These are phyloP conservation scores for Eulemur coronatus DNA, from an alignment of 2,797 vertebrate genomes.

Conservation along the genomic window DNA sequence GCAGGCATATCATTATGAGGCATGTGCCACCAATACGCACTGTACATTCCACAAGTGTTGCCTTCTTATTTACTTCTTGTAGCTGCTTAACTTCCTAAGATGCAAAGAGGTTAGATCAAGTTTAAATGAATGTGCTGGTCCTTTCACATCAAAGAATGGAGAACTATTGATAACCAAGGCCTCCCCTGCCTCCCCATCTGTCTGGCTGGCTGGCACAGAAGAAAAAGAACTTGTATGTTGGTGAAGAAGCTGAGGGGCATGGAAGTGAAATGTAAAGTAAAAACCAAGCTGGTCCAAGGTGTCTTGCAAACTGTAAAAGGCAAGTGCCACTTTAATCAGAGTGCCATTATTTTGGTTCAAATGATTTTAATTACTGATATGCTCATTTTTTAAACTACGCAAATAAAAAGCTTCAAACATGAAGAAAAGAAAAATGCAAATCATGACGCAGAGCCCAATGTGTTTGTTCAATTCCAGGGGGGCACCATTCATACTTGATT, in stretches of 20 bases:
- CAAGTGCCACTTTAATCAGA: slow-evolving; percentile 82
- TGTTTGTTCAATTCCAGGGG: not conserved
- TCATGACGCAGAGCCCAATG: not conserved
- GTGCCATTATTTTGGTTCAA: slow-evolving; percentile 87
- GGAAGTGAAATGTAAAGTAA: slow-evolving; percentile 83
- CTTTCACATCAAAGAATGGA: slow-evolving; percentile 85
- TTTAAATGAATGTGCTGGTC: slow-evolving; percentile 86
- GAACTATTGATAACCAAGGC: slow-evolving; percentile 82
- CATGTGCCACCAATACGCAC: slow-evolving; percentile 84
- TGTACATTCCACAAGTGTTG: slow-evolving; percentile 95
- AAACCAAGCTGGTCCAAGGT: slow-evolving; percentile 83
- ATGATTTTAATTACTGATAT: slow-evolving; percentile 93
- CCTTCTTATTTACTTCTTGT: slow-evolving; percentile 95
- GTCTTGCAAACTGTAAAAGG: slow-evolving; percentile 85
- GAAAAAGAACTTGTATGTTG: slow-evolving; percentile 34
- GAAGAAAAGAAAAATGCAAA: not conserved
- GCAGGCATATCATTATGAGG: slow-evolving; percentile 85
- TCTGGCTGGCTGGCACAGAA: slow-evolving; percentile 81
- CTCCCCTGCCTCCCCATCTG: slow-evolving; percentile 76
- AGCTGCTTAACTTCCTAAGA: slow-evolving; percentile 94
- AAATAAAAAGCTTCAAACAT: slow-evolving; percentile 85
- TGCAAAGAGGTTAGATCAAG: slow-evolving; percentile 87
- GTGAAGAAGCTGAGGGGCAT: slow-evolving; percentile 82
- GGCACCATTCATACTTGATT: not conserved
- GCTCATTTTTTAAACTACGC: slow-evolving; percentile 93